Evolutionary conservation across 2,888 invertebrate species (phyloP), one percentile per base, ranked within the genome.

Genomic region (Bedellia somnulentella): DNA sequence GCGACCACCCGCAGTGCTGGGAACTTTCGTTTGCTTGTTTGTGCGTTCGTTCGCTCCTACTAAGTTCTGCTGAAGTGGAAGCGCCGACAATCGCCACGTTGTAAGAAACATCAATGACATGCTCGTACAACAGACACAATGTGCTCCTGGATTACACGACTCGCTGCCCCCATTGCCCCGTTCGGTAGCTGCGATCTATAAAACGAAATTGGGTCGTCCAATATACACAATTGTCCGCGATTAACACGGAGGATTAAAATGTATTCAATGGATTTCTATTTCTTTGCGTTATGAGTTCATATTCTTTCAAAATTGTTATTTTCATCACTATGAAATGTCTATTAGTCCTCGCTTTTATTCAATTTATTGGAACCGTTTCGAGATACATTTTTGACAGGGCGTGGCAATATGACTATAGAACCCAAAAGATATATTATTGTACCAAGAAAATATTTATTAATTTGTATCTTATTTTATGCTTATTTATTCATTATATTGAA

Each of bases 1-100:
- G 30, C 51, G 68, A 60, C 67, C 73, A 68, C 68, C 71, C 71
- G 66, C 58, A 50, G 63, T 34, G n/a, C 45, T 46, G 46, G 40
- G 29, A 48, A 11, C n/a, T 13, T n/a, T n/a, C n/a, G 25, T 14
- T 12, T n/a, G 11, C 5, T 23, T 9, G 23, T 9, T 4, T n/a
- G 25, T 8, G 15, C 12, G 8, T 13, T 2, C 27, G 14, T 15
- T 10, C 12, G 18, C 12, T 27, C 8, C 10, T 12, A 8, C 3
- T 18, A 8, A 5, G 32, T 44, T 32, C 45, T 55, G 61, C 58
- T 71, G 62, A 52, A 59, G 50, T 61, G 67, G 57, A 64, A 64
- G 46, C 40, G 35, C 43, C 46, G 43, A 39, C 43, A 44, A 40
- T 38, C 36, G 40, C 33, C 40, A 46, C 45, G 52, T n/a, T 53